A percentile compares a stretch with the other conserved stretches of the same genome.
Conservation (phyloP, 2,113 vertebrate species). For the Chlorodrepanis virens region DNA sequence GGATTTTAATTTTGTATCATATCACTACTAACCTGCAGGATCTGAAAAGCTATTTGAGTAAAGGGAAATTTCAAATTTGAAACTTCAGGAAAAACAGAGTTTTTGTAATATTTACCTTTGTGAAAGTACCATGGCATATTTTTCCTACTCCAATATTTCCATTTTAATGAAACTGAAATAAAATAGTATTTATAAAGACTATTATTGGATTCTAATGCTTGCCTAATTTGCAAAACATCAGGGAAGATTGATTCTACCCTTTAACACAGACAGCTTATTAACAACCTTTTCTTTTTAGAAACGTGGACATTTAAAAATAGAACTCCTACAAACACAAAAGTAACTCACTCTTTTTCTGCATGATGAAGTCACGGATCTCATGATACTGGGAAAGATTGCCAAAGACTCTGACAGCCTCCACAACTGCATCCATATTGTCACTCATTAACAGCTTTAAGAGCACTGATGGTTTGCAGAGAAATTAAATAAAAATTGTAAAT, state of each 20-base stretch:
- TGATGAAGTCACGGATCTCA: conserved; percentile 81
- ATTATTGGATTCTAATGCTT: background rate
- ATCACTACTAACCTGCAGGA: background rate
- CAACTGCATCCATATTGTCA: conserved; percentile 79
- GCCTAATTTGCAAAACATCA: background rate
- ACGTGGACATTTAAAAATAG: background rate
- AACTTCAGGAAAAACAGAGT: background rate
- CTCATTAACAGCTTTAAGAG: conserved; percentile 79
- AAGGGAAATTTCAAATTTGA: background rate
- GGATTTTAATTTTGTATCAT: background rate
- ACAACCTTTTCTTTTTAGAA: background rate
- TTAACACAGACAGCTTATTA: conserved; percentile 19
- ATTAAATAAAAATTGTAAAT: background rate
- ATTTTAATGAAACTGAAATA: background rate
- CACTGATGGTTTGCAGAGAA: conserved; percentile 66
- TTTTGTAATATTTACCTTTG: background rate
- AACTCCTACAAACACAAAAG: background rate
- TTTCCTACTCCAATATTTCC: background rate
- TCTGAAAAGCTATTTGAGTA: background rate
- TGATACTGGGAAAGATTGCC: conserved; percentile 83
- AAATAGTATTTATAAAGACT: background rate
- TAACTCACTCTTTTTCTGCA: conserved; percentile 78
- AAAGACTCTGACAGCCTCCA: conserved; percentile 84
- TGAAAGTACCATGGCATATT: background rate
- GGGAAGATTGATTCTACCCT: background rate